phyloP scores from a whole-genome alignment of 1,140 invertebrate genomes.

The Brachionus koreanus region DNA sequence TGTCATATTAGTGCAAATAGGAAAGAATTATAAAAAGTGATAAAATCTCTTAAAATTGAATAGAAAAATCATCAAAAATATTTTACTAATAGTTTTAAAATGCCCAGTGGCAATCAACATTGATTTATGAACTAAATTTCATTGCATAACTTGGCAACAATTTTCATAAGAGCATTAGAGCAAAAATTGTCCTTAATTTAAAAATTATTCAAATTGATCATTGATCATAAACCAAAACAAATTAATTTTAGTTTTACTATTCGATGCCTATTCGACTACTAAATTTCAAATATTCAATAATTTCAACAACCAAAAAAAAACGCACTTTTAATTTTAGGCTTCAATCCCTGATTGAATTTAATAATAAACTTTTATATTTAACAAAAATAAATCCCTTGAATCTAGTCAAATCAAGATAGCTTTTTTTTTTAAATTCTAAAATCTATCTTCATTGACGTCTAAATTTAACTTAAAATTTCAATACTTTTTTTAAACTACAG shows the following conservation, averaged over 20 bases:
- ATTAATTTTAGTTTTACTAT: background rate
- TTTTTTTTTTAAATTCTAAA: background rate
- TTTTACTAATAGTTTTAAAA: background rate
- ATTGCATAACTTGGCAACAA: constrained; percentile 1
- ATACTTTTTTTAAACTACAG: background rate
- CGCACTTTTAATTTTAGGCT: constrained; percentile 9
- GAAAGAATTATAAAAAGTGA: background rate
- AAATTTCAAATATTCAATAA: background rate
- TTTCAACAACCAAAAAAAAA: background rate
- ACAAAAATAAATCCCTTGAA: constrained; percentile 17
- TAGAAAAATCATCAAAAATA: background rate
- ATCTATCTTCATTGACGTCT: constrained; percentile 1
- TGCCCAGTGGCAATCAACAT: background rate
- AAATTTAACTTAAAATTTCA: background rate
- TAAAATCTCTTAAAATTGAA: constrained; percentile 20
- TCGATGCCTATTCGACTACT: background rate
- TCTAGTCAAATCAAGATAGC: background rate
- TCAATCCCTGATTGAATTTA: background rate
- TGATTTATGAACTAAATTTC: background rate
- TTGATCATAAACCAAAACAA: background rate
- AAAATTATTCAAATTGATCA: background rate
- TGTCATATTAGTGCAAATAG: background rate
- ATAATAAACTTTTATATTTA: constrained; percentile 24
- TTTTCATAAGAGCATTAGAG: background rate
- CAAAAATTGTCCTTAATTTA: background rate